These are phyloP conservation scores for Pygathrix nemaeus DNA, from an alignment of 2,113 vertebrate genomes.

Conservation along the genomic window DNA sequence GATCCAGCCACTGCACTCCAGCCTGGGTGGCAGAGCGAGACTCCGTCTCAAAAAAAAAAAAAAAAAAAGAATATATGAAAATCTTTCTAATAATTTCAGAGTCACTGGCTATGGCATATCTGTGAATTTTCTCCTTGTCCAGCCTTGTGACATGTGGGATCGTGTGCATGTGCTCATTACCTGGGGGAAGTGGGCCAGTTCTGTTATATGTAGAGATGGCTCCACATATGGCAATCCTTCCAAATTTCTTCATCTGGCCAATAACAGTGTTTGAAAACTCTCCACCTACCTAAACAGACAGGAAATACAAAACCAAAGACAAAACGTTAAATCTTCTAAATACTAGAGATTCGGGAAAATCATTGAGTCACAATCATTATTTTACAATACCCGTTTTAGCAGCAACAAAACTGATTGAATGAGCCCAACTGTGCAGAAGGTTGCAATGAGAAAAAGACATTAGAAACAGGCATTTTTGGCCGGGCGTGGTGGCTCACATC, in stretches of 20 bases:
- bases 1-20: too few relatives aligned
- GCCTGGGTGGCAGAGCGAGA: too few relatives aligned
- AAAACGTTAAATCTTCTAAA: neutral
- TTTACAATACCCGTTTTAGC: slow-evolving; percentile 28
- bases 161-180: slow-evolving; percentile 71
- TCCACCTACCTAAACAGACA: slow-evolving; percentile 89
- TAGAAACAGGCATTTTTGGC: neutral
- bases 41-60: too few relatives aligned
- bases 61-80: neutral
- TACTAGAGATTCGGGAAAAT: neutral
- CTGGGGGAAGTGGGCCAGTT: slow-evolving; percentile 82
- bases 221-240: slow-evolving; percentile 93
- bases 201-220: slow-evolving; percentile 91
- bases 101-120: neutral
- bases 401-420: neutral
- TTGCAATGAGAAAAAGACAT: neutral
- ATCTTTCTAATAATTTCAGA: neutral
- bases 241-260: slow-evolving; percentile 90
- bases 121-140: neutral
- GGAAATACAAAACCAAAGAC: neutral
- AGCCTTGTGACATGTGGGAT: neutral
- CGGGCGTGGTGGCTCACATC: too few relatives aligned
- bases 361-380: neutral
- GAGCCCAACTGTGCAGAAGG: neutral
- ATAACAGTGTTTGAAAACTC: slow-evolving; percentile 86